A percentile compares a stretch with the other conserved stretches of the same genome.
phyloP scores from a whole-genome alignment of 2,113 vertebrate species.

The Colistium nudipinnis region DNA sequence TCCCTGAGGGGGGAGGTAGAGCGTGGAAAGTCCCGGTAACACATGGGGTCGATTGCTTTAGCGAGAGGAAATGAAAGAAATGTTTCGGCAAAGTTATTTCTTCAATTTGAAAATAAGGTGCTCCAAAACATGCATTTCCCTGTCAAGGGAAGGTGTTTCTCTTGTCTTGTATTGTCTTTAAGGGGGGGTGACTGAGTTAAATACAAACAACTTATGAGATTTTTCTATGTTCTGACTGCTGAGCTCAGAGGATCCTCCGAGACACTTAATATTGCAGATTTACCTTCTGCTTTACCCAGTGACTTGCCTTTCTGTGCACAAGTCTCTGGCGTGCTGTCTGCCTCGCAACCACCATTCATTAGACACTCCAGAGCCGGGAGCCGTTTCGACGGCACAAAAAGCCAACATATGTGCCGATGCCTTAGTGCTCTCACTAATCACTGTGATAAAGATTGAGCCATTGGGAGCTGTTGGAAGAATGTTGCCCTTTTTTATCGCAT shows the following conservation, averaged over 20 bases:
- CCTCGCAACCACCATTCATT: conserved; percentile 44
- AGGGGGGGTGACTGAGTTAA: too few relatives aligned
- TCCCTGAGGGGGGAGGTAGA: conserved; percentile 36
- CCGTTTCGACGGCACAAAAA: conserved; percentile 45
- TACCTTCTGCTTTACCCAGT: conserved; percentile 38
- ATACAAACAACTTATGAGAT: conserved; percentile 27
- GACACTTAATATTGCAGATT: conserved; percentile 23
- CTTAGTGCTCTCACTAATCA: conserved; percentile 46
- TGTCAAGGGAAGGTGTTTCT: conserved; percentile 11
- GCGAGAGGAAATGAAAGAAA: conserved; percentile 70
- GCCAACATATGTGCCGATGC: conserved; percentile 58
- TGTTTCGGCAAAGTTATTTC: conserved; percentile 46
- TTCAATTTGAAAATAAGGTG: not conserved
- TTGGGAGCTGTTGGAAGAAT: conserved; percentile 44
- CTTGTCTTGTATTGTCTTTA: too few relatives aligned
- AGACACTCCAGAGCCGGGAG: conserved; percentile 34
- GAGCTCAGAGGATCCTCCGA: conserved; percentile 12
- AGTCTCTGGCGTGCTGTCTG: conserved; percentile 22
- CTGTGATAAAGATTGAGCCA: conserved; percentile 53
- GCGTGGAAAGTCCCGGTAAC: conserved; percentile 76
- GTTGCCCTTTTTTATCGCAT: conserved; percentile 51
- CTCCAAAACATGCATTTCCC: conserved; percentile 5
- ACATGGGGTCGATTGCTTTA: conserved; percentile 73
- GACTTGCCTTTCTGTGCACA: conserved; percentile 34
- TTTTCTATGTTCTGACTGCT: conserved; percentile 8